Evolutionary conservation across 2,888 invertebrate species (phyloP).

Genomic region (Epicampocera succincta): DNA sequence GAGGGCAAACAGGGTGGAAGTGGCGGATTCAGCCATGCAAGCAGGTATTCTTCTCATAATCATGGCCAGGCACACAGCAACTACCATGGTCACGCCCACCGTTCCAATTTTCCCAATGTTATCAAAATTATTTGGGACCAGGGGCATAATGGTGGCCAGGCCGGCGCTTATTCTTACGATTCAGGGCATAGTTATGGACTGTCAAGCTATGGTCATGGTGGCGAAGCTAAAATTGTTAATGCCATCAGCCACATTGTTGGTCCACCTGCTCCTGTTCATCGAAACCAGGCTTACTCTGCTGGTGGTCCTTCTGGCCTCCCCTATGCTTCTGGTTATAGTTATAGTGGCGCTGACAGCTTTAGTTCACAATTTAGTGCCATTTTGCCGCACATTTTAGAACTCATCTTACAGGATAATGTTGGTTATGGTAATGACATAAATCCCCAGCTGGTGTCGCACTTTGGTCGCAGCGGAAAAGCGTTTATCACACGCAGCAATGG

Average conservation of each 20-base stretch:
- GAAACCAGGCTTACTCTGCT: constrained; percentile 56
- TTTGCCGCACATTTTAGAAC: constrained; percentile 76
- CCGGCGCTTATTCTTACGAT: constrained; percentile 25
- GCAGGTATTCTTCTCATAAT: background rate
- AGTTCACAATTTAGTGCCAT: constrained; percentile 72
- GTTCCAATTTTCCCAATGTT: constrained; percentile 56
- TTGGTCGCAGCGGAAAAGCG: constrained; percentile 74
- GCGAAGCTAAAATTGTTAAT: constrained; percentile 72
- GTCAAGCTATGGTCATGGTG: constrained; percentile 43
- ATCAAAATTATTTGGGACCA: constrained; percentile 64
- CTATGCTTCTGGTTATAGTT: constrained; percentile 53
- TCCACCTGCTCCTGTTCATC: constrained; percentile 23
- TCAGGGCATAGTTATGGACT: constrained; percentile 35
- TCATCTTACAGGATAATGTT: constrained; percentile 74
- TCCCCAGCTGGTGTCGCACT: constrained; percentile 73
- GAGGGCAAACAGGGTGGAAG: constrained; percentile 70
- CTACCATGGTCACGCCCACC: constrained; percentile 26
- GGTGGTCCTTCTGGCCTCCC: constrained; percentile 44
- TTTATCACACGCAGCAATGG: constrained; percentile 73
- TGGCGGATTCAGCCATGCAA: constrained; percentile 14
- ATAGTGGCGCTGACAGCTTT: constrained; percentile 58
- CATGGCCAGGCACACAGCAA: background rate
- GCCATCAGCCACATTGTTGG: constrained; percentile 72
- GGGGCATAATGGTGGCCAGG: constrained; percentile 25
- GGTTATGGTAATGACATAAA: constrained; percentile 50